Conservation (phyloP, 2,888 invertebrate genomes). For the Thelaira solivaga region DNA sequence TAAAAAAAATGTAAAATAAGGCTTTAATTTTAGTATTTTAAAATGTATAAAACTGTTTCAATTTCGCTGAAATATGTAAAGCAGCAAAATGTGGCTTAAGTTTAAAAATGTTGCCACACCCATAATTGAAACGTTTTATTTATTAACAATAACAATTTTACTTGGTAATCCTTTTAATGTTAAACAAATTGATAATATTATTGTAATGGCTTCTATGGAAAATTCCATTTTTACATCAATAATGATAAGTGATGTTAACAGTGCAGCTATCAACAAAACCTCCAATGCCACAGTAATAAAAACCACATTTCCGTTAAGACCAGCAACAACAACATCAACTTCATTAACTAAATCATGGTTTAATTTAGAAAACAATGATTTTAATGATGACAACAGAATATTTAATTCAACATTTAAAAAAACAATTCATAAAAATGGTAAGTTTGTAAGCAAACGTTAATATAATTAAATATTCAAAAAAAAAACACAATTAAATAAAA, state of each 20-base stretch:
- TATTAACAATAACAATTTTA: slow-evolving; percentile 66
- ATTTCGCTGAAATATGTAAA: slow-evolving; percentile 57
- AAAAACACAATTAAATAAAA: too few relatives aligned
- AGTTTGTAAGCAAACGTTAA: background rate
- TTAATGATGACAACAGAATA: background rate
- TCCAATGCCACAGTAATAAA: background rate
- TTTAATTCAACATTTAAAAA: slow-evolving; percentile 26
- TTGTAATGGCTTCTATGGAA: slow-evolving; percentile 51
- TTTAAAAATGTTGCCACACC: slow-evolving; percentile 67
- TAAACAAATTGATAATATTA: slow-evolving; percentile 64
- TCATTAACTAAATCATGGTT: slow-evolving; percentile 6
- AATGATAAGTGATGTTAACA: slow-evolving; percentile 22
- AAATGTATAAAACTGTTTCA: slow-evolving; percentile 60
- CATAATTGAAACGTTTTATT: slow-evolving; percentile 67
- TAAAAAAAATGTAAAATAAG: slow-evolving; percentile 4
- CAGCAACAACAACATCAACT: slow-evolving; percentile 29
- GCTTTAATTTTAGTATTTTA: slow-evolving; percentile 9
- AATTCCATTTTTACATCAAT: slow-evolving; percentile 42
- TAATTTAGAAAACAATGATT: background rate
- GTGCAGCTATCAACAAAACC: background rate
- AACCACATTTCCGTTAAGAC: slow-evolving; percentile 6
- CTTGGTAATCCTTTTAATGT: slow-evolving; percentile 64
- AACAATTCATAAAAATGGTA: slow-evolving; percentile 38
- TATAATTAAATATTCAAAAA: too few relatives aligned
- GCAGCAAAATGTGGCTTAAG: slow-evolving; percentile 69